phyloP scores from a whole-genome alignment of 2,113 vertebrate genomes.

The Ictalurus furcatus region DNA sequence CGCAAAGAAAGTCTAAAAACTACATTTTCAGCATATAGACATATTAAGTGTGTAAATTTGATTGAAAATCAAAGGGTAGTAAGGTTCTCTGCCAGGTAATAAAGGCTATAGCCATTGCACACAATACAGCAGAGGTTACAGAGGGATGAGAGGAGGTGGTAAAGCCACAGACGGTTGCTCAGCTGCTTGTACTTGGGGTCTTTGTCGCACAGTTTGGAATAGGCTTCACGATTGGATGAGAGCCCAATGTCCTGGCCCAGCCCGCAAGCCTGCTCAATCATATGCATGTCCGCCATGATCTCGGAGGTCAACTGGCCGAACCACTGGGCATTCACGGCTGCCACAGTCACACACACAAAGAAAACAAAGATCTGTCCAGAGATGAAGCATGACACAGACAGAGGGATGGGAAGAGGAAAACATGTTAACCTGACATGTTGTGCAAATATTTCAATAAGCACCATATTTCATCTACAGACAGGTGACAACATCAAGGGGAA shows the following conservation, averaged over 20 bases:
- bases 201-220: slow-evolving; percentile 67
- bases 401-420: not conserved
- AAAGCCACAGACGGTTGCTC: slow-evolving; percentile 68
- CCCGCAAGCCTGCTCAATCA: slow-evolving; percentile 70
- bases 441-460: not conserved
- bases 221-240: slow-evolving; percentile 69
- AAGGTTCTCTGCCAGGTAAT: slow-evolving; percentile 75
- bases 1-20: not conserved
- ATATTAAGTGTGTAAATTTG: not conserved
- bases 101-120: slow-evolving; percentile 78
- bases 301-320: slow-evolving; percentile 76
- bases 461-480: not conserved
- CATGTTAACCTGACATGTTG: not conserved
- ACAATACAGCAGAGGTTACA: slow-evolving; percentile 80
- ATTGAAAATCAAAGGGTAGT: slow-evolving; percentile 54
- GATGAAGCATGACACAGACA: not conserved
- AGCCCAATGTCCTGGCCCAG: slow-evolving; percentile 76
- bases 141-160: slow-evolving; percentile 73
- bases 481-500: not conserved
- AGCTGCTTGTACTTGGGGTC: slow-evolving; percentile 69
- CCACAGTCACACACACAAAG: slow-evolving; percentile 75
- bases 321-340: slow-evolving; percentile 79
- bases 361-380: slow-evolving; percentile 74
- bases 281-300: slow-evolving; percentile 77
- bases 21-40: not conserved